Conservation (phyloP, 2,113 vertebrate genomes). For the Phrynosoma platyrhinos region DNA sequence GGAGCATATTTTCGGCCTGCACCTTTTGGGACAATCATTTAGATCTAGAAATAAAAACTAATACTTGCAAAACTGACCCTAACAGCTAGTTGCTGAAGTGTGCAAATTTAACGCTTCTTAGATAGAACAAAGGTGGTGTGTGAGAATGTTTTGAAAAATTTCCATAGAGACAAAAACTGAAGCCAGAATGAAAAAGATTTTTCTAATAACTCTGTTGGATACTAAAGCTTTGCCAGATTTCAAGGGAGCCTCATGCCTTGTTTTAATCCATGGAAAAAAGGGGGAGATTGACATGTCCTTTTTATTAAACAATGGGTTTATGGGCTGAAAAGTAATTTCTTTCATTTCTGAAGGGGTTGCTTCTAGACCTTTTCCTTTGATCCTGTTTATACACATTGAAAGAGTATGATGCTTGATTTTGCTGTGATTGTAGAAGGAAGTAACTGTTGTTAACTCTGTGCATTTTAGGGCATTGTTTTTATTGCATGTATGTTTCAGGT, state of each 20-base stretch:
- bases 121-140: slow-evolving; percentile 41
- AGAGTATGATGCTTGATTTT: slow-evolving; percentile 21
- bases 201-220: slow-evolving; percentile 61
- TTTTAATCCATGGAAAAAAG: slow-evolving; percentile 52
- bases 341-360: slow-evolving; percentile 41
- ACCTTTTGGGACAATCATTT: slow-evolving; percentile 15
- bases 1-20: slow-evolving; percentile 25
- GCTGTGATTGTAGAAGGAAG: not conserved
- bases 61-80: slow-evolving; percentile 39
- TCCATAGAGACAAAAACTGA: slow-evolving; percentile 63
- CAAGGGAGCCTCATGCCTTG: slow-evolving; percentile 45
- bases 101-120: slow-evolving; percentile 23
- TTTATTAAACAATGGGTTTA: slow-evolving; percentile 34
- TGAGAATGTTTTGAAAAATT: slow-evolving; percentile 55
- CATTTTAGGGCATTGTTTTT: not conserved
- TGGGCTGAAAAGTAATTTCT: slow-evolving; percentile 25
- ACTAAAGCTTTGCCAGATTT: slow-evolving; percentile 58
- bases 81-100: slow-evolving; percentile 49
- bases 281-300: slow-evolving; percentile 55
- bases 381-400: not conserved
- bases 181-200: slow-evolving; percentile 58
- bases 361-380: slow-evolving; percentile 32
- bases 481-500: not conserved
- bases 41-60: slow-evolving; percentile 31
- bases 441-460: slow-evolving; percentile 1